Evolutionary conservation across 2,797 vertebrate species (phyloP), one percentile per base, ranked within the genome.

Genomic region (Dallia pectoralis): DNA sequence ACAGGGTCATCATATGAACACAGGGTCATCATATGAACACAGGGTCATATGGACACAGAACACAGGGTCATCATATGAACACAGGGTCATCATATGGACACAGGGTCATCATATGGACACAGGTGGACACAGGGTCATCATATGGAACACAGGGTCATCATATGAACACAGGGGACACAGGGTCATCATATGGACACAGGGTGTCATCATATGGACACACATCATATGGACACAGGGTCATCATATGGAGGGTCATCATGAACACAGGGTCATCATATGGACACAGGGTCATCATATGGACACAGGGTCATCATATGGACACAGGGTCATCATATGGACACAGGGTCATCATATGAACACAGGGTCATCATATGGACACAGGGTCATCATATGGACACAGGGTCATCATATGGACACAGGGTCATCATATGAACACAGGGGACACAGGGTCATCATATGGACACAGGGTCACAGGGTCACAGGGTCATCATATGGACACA

Each of bases 361-460:
- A n/a, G n/a, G n/a, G n/a, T n/a, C n/a, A 78, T 83, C 74, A 74
- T n/a, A n/a, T n/a, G n/a, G 9, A 4, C 36, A 7, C 36, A 9
- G 5, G 36, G 33, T 8, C 29, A 22, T 68, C 25, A 61, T 16
- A 64, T 30, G 74, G 40, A 78, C 62, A 64, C 30, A 62, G 3
- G 2, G 63, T n/a, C n/a, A 32, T 36, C 71, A 47, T 25, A 72
- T 44, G 56, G 69, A 61, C 12, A 40, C 74, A 66, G 27, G 59
- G 40, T 22, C 3, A 19, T 76, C 61, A 69, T n/a, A n/a, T n/a
- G n/a, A n/a, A n/a, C n/a, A n/a, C n/a, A n/a, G n/a, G n/a, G n/a
- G 9, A 4, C 36, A 7, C 36, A 9, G 5, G 36, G 33, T 8
- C 29, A 22, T 68, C 25, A 61, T 16, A 64, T 30, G 74, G 40